Percentiles rank a stretch among this genome's conserved stretches.
phyloP scores from a whole-genome alignment of 1,140 invertebrate species.

The Drosophila navojoa region DNA sequence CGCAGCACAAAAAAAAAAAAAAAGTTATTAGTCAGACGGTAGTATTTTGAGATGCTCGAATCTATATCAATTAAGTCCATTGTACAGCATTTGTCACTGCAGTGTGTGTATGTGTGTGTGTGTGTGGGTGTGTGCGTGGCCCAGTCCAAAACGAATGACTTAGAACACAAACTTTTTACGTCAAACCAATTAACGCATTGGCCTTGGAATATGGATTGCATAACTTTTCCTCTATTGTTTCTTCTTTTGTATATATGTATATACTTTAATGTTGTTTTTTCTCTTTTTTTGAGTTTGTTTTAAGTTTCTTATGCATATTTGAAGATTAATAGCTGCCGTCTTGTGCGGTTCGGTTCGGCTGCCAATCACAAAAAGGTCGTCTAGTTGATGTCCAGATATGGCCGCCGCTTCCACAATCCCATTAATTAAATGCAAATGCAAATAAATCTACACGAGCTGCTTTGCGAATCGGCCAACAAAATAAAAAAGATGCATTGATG shows the following conservation, averaged over 20 bases:
- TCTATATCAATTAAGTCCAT: constrained; percentile 1
- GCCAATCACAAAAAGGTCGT: constrained; percentile 79
- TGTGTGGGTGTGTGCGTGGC: constrained; percentile 14
- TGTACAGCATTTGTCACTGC: background rate
- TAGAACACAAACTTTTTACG: constrained; percentile 53
- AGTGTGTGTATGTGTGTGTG: constrained; percentile 3
- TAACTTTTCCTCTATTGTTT: constrained; percentile 40
- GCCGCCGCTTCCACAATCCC: constrained; percentile 47
- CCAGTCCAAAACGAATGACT: constrained; percentile 33
- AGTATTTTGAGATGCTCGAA: background rate
- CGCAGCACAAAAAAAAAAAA: background rate
- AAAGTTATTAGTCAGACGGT: background rate
- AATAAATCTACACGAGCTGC: constrained; percentile 65
- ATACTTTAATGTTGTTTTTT: background rate
- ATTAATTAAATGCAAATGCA: constrained; percentile 80
- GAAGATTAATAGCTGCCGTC: constrained; percentile 75
- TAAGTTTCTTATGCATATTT: constrained; percentile 13
- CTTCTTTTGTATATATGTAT: background rate
- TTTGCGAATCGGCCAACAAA: constrained; percentile 27
- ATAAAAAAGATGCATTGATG: constrained; percentile 63
- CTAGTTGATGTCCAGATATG: constrained; percentile 74
- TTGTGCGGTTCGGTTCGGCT: constrained; percentile 53
- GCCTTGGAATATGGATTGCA: constrained; percentile 40
- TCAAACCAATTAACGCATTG: constrained; percentile 27
- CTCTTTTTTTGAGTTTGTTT: constrained; percentile 8